A percentile compares a stretch with the other conserved stretches of the same genome.
Evolutionary conservation across 2,113 vertebrate species (phyloP).

Genomic region (Varanus salvator): DNA sequence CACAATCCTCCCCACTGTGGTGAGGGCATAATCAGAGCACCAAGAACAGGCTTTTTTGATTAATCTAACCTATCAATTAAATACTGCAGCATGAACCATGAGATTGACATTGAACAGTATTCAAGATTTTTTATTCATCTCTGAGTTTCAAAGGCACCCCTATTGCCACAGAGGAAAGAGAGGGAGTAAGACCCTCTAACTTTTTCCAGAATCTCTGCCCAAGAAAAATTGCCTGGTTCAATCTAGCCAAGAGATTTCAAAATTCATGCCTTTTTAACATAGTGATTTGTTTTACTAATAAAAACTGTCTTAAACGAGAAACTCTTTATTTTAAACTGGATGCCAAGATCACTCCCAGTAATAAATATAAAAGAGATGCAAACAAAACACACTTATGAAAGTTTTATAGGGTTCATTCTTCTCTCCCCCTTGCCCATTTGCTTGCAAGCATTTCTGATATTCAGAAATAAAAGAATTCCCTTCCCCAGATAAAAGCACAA

Average conservation of each 20-base stretch:
- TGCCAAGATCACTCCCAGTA: background rate
- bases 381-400: background rate
- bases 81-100: background rate
- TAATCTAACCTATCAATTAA: background rate
- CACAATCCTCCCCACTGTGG: too few species aligned
- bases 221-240: background rate
- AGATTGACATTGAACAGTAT: background rate
- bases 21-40: too few species aligned
- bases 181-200: background rate
- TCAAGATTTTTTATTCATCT: background rate
- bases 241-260: background rate
- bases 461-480: background rate
- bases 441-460: background rate
- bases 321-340: background rate
- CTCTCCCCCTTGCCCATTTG: background rate
- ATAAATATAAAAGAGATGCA: background rate
- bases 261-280: background rate
- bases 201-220: background rate
- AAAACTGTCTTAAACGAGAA: background rate
- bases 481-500: background rate
- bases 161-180: background rate
- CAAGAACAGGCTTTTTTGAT: background rate
- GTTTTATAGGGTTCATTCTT: background rate
- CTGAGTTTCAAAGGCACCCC: background rate
- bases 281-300: background rate